Conservation (phyloP, 2,113 vertebrate species). For the Nibea coibor region DNA sequence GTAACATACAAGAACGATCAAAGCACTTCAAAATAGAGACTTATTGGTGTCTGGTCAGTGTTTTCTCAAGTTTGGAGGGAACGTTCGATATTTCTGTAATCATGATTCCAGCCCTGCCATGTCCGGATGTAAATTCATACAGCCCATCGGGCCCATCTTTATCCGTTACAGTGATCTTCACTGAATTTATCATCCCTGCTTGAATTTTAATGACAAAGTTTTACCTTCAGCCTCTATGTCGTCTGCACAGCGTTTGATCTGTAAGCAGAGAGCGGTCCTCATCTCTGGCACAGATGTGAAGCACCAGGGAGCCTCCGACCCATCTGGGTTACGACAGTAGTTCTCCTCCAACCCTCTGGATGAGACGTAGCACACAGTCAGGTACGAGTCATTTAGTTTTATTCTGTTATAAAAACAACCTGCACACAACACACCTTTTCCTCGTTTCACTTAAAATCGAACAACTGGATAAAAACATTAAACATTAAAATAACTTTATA, state of each 20-base stretch:
- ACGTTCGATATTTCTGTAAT: background rate
- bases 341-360: constrained; percentile 94
- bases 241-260: constrained; percentile 93
- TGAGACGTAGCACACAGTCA: constrained; percentile 15
- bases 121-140: background rate
- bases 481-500: background rate
- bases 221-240: constrained; percentile 90
- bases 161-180: background rate
- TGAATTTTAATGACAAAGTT: background rate
- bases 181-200: background rate
- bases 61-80: background rate
- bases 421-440: background rate
- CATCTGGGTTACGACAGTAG: constrained; percentile 96
- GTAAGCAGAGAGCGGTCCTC: constrained; percentile 92
- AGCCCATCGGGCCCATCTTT: background rate
- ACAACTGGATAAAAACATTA: background rate
- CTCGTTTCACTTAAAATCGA: background rate
- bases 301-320: constrained; percentile 97
- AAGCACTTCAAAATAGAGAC: background rate
- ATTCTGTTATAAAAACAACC: background rate
- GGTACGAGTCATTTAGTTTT: background rate
- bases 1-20: background rate
- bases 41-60: background rate
- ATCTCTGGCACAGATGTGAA: constrained; percentile 87
- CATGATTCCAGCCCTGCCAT: background rate